phyloP scores from a whole-genome alignment of 2,888 invertebrate species.

The Odontomyia ornata region DNA sequence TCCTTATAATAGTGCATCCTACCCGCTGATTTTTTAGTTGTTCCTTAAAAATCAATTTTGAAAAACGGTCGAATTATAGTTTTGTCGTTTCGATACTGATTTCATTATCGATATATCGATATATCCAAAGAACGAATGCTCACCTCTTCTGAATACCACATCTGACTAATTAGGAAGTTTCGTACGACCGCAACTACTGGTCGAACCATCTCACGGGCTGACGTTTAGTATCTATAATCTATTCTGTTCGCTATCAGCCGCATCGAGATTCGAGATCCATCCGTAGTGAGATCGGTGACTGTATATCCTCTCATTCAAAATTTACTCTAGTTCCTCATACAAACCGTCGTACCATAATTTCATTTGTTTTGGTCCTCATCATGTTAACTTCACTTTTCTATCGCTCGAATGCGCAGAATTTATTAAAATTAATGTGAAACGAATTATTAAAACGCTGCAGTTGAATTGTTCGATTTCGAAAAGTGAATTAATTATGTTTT shows the following conservation, averaged over 20 bases:
- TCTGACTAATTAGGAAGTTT: conserved; percentile 42
- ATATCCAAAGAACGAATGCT: neutral
- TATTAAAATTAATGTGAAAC: no score
- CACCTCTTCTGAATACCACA: neutral
- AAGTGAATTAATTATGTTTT: no score
- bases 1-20: no score
- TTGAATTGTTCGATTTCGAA: no score
- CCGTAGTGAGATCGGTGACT: conserved; percentile 19
- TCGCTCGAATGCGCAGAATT: no score
- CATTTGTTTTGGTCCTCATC: no score
- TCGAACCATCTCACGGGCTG: conserved; percentile 1
- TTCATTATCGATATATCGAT: conserved; percentile 7
- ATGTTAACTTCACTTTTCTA: no score
- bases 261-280: neutral
- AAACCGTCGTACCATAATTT: no score
- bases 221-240: conserved; percentile 28
- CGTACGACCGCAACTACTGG: conserved; percentile 32
- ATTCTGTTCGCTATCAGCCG: conserved; percentile 12
- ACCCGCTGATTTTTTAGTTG: no score
- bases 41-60: no score
- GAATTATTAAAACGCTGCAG: no score
- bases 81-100: conserved; percentile 8
- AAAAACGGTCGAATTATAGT: no score
- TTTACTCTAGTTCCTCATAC: neutral
- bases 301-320: neutral